Percentiles rank a stretch among this genome's conserved stretches.
Conservation (phyloP, 2,797 vertebrate genomes). For the Anguilla marmorata region DNA sequence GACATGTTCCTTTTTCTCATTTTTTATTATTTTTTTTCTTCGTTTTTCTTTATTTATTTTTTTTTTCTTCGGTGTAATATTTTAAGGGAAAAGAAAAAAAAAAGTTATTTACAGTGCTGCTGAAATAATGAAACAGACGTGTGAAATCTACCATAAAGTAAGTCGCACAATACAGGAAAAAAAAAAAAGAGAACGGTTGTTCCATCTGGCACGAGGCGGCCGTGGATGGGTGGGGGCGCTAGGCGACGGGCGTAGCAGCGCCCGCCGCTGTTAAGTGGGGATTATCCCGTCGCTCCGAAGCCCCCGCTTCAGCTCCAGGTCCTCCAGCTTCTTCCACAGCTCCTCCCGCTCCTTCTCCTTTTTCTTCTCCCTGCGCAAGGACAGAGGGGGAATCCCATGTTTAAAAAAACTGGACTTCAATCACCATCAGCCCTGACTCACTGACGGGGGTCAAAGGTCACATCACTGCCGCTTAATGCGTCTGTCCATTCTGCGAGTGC, state of each 20-base stretch:
- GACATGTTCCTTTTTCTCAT: conserved; percentile 81
- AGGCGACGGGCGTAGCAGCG: conserved; percentile 48
- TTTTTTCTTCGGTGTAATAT: conserved; percentile 74
- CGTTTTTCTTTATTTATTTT: conserved; percentile 75
- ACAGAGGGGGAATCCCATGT: too few relatives aligned
- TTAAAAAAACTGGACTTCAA: too few relatives aligned
- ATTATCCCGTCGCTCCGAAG: conserved; percentile 96
- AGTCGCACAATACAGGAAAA: conserved; percentile 92
- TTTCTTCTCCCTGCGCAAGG: conserved; percentile 88
- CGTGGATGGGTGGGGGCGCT: conserved; percentile 48
- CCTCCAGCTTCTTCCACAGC: conserved; percentile 98
- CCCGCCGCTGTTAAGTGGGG: conserved; percentile 88
- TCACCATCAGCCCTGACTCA: background rate
- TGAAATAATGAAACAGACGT: conserved; percentile 98
- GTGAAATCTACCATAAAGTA: conserved; percentile 96
- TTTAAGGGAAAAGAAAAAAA: conserved; percentile 70
- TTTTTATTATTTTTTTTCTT: conserved; percentile 77
- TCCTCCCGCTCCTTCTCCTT: conserved; percentile 98
- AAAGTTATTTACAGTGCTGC: conserved; percentile 98
- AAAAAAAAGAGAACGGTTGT: conserved; percentile 74
- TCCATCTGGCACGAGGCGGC: conserved; percentile 80
- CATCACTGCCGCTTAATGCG: background rate
- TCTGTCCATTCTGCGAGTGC: background rate
- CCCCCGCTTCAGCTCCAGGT: conserved; percentile 97
- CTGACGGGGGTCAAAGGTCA: background rate